These are phyloP conservation scores for Gallirallus australis DNA, from an alignment of 2,797 vertebrate species.

Conservation along the genomic window DNA sequence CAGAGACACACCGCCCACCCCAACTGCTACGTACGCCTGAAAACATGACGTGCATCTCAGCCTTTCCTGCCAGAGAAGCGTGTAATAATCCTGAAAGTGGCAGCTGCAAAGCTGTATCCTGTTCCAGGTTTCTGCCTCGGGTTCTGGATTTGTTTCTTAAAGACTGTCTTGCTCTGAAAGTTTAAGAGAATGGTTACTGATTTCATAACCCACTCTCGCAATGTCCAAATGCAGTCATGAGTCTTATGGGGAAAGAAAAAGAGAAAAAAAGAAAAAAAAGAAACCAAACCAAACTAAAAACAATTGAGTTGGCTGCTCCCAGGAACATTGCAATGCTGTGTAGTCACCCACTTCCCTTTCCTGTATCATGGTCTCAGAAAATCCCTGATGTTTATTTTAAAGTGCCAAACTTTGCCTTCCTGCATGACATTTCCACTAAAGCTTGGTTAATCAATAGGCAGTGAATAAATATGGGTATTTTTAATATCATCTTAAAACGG, in stretches of 20 bases:
- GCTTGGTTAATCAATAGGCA: neutral
- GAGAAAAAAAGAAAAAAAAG: neutral
- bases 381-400: neutral
- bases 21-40: neutral
- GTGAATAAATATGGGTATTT: neutral
- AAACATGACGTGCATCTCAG: neutral
- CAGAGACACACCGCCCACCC: neutral
- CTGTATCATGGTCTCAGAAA: neutral
- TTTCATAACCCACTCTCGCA: neutral
- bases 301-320: neutral
- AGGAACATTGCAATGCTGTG: neutral
- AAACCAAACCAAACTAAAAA: neutral
- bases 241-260: neutral
- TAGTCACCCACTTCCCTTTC: conserved; percentile 30
- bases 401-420: neutral
- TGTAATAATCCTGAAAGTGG: neutral
- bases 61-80: neutral
- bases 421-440: neutral
- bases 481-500: neutral
- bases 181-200: neutral
- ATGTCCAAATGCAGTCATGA: neutral
- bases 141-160: neutral
- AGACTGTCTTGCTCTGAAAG: neutral
- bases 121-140: accelerated
- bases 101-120: neutral